Percentiles rank a stretch among this genome's conserved stretches.
Evolutionary conservation across 1,140 invertebrate genomes (phyloP).

Genomic region (Acyrthosiphon pisum): DNA sequence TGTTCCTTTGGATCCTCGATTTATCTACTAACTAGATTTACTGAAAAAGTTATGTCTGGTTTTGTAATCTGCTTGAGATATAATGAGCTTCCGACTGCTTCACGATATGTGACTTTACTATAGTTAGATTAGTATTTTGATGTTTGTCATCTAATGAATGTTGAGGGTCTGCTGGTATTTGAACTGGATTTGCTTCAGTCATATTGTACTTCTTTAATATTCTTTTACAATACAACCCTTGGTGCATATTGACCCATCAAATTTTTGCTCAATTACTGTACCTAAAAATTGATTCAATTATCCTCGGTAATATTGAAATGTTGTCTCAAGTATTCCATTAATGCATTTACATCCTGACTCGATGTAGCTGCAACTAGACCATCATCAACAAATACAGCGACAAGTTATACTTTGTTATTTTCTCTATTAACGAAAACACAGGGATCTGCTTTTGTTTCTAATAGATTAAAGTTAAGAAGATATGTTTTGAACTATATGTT

Average conservation of each 20-base stretch:
- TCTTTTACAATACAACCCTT: not conserved
- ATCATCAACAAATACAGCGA: not conserved
- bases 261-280: not conserved
- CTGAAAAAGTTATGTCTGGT: constrained; percentile 63
- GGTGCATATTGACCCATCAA: not conserved
- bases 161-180: not conserved
- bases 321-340: not conserved
- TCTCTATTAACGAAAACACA: not conserved
- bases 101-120: constrained; percentile 59
- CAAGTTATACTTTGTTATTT: not conserved
- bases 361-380: not conserved
- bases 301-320: not conserved
- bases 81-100: constrained; percentile 62
- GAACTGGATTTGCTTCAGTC: not conserved
- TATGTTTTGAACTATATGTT: not conserved
- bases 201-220: not conserved
- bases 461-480: not conserved
- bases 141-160: too few relatives aligned
- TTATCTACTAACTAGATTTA: constrained; percentile 62
- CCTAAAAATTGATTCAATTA: not conserved
- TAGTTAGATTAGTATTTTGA: not conserved
- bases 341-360: not conserved
- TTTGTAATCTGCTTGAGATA: constrained; percentile 62
- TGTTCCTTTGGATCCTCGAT: too few relatives aligned
- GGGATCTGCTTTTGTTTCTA: not conserved